phyloP scores from a whole-genome alignment of 2,113 vertebrate genomes.

The Gasterosteus aculeatus region DNA sequence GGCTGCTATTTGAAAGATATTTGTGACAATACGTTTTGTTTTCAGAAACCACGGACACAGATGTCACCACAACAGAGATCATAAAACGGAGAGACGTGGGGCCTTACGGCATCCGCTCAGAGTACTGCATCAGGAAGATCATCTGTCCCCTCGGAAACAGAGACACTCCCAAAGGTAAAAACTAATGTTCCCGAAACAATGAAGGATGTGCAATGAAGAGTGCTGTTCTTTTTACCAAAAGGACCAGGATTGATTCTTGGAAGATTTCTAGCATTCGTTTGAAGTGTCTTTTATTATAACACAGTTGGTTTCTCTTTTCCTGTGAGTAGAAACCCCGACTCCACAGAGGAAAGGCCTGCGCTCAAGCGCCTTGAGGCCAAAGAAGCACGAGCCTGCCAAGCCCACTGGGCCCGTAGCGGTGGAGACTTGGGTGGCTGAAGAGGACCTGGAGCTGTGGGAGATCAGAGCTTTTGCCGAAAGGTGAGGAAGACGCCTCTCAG shows the following conservation, averaged over 20 bases:
- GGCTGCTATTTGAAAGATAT: background rate
- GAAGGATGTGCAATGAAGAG: background rate
- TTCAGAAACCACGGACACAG: conserved; percentile 95
- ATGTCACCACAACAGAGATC: conserved; percentile 97
- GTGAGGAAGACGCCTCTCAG: conserved; percentile 64
- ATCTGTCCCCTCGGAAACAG: conserved; percentile 96
- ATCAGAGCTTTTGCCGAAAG: conserved; percentile 97
- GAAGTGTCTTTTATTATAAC: too few relatives aligned
- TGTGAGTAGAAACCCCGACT: conserved; percentile 89
- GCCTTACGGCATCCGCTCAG: conserved; percentile 94
- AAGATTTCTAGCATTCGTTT: background rate
- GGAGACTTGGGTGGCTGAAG: conserved; percentile 96
- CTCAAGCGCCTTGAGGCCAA: conserved; percentile 94
- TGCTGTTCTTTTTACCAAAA: background rate
- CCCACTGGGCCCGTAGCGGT: conserved; percentile 94
- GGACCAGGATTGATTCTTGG: too few relatives aligned
- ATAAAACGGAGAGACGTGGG: conserved; percentile 95
- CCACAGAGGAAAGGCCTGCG: conserved; percentile 86
- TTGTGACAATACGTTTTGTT: background rate
- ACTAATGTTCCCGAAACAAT: background rate
- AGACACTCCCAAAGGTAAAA: conserved; percentile 93
- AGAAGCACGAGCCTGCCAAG: conserved; percentile 95
- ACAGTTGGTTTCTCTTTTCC: background rate
- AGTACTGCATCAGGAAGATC: conserved; percentile 98
- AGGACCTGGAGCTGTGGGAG: conserved; percentile 98